A percentile compares a stretch with the other conserved stretches of the same genome.
phyloP scores from a whole-genome alignment of 2,888 invertebrate species.

The Tetropium fuscum region DNA sequence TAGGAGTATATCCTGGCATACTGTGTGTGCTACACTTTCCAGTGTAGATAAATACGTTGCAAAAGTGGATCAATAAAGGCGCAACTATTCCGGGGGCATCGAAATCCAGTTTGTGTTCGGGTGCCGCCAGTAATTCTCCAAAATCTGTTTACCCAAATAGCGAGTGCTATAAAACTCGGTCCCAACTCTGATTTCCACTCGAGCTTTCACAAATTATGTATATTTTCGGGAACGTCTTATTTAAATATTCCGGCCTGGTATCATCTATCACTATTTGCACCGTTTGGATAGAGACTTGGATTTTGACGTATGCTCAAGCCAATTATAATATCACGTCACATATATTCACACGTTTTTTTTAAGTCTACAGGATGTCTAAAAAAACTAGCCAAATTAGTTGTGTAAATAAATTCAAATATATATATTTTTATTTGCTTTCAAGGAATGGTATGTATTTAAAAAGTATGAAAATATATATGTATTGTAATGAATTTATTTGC shows the following conservation, averaged over 20 bases:
- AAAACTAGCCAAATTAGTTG: no score
- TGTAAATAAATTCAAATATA: no score
- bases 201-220: conserved; percentile 27
- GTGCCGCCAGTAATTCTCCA: conserved; percentile 44
- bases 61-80: conserved; percentile 33
- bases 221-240: conserved; percentile 31
- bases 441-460: no score
- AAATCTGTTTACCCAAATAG: conserved; percentile 46
- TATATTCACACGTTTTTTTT: no score
- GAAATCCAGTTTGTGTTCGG: conserved; percentile 48
- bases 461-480: no score
- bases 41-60: conserved; percentile 21
- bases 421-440: no score
- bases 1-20: no score
- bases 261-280: conserved; percentile 24
- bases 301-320: no score
- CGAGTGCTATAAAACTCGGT: conserved; percentile 38
- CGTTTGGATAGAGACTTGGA: not conserved
- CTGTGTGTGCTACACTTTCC: not conserved
- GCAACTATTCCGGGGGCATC: conserved; percentile 41
- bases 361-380: no score
- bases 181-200: conserved; percentile 28
- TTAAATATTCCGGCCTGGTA: conserved; percentile 25
- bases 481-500: no score
- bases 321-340: no score